Base-by-base conservation (phyloP, 2,797 vertebrate species). In the Sebastes elongatus region DNA sequence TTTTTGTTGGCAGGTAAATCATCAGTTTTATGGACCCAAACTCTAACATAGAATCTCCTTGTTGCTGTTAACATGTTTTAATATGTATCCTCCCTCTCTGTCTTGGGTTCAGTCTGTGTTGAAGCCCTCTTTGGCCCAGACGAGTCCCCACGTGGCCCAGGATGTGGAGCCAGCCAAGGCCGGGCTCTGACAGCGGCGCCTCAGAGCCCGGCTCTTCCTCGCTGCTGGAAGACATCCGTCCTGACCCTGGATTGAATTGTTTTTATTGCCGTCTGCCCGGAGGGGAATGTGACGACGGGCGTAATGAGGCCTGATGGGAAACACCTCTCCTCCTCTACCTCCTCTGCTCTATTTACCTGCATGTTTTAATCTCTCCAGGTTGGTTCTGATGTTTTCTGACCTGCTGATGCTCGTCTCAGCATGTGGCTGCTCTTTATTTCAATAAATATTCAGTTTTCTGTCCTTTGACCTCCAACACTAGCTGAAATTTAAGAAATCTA, bases 281-380 rank as follows among this genome's bases (percentile, higher is more conserved):
- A 80, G 81, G 80, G 49, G 28, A 63, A 59, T 7, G 49, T 59
- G 79, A 71, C 35, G 55, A 66, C 28, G n/a, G 74, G 30, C 27
- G 35, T 87, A 84, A 87, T 82, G 83, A 89, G 81, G 79, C 84
- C 81, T 76, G 7, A 60, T 16, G 79, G 87, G 85, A 56, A 1
- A 30, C 6, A 63, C 83, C 75, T 85, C 71, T 73, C 65, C 64
- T 61, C 64, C 59, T 46, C 63, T 16, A 2, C 14, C 56, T 60
- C 52, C 52, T 49, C 71, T 52, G 69, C 70, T 14, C 35, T 38
- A 38, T 38, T 38, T 38, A 25, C 0, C 20, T 55, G 20, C 20
- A 1, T 10, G 23, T 38, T 67, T 60, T 30, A 10, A 25, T 75
- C 30, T 18, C 14, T 25, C 35, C 35, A 38, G 35, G 35, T 38